A percentile compares a stretch with the other conserved stretches of the same genome.
Conservation (phyloP, 2,113 vertebrate genomes). For the Brienomyrus brachyistius region DNA sequence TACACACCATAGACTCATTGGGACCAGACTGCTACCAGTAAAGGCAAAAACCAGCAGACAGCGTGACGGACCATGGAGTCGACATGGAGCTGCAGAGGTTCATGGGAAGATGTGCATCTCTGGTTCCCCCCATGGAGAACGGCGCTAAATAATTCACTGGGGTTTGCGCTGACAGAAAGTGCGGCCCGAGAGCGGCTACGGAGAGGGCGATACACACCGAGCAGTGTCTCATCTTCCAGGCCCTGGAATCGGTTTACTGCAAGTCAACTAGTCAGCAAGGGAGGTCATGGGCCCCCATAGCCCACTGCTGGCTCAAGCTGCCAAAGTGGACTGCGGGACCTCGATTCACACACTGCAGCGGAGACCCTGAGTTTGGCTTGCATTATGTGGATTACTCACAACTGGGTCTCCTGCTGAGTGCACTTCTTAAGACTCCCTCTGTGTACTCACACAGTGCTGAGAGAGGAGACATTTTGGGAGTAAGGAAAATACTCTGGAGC, state of each 20-base stretch:
- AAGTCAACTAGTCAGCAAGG: background rate
- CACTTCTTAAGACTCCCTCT: background rate
- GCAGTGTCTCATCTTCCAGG: slow-evolving; percentile 46
- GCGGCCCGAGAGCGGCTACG: slow-evolving; percentile 38
- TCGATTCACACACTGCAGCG: background rate
- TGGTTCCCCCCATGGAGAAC: slow-evolving; percentile 31
- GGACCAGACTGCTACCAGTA: background rate
- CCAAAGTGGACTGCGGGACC: background rate
- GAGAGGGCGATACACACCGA: slow-evolving; percentile 50
- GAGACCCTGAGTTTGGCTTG: background rate
- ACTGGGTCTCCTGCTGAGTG: background rate
- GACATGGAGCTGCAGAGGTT: slow-evolving; percentile 24
- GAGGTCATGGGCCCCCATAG: slow-evolving; percentile 20
- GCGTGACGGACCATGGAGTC: background rate
- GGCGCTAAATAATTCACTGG: slow-evolving; percentile 59
- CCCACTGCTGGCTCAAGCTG: background rate
- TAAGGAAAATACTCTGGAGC: background rate
- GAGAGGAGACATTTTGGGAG: background rate
- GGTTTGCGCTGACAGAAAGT: slow-evolving; percentile 47
- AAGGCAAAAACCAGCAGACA: background rate
- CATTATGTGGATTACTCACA: background rate
- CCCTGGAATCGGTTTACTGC: slow-evolving; percentile 57
- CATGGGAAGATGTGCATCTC: slow-evolving; percentile 26
- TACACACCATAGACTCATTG: background rate
- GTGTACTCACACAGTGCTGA: background rate